These are phyloP conservation scores for Aphidius gifuensis DNA, from an alignment of 1,140 invertebrate genomes.

Conservation along the genomic window DNA sequence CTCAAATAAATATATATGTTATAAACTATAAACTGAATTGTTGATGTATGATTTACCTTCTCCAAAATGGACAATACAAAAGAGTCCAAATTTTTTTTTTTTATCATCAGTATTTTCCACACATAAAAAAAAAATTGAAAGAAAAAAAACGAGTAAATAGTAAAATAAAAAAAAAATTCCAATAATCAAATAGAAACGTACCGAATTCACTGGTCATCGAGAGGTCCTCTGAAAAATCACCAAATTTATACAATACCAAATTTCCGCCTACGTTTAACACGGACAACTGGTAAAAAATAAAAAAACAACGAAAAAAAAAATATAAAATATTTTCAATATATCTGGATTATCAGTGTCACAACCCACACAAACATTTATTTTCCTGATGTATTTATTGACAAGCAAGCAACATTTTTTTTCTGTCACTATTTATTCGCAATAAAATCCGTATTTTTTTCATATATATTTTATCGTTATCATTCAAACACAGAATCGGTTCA, in stretches of 20 bases:
- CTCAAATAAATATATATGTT: conserved; percentile 60
- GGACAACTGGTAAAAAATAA: conserved; percentile 6
- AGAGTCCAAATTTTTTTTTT: too few relatives aligned
- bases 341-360: conserved; percentile 22
- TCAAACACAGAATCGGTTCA: too few relatives aligned
- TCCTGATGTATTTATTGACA: conserved; percentile 8
- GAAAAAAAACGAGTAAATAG: neutral
- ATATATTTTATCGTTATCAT: too few relatives aligned
- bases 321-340: conserved; percentile 9
- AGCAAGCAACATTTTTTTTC: too few relatives aligned
- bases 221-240: neutral
- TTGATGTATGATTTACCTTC: neutral
- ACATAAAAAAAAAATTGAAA: conserved; percentile 4
- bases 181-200: neutral
- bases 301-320: too few relatives aligned
- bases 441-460: too few relatives aligned
- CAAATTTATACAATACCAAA: conserved; percentile 20
- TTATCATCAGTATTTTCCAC: too few relatives aligned
- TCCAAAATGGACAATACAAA: too few relatives aligned
- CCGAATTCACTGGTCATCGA: neutral
- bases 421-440: too few relatives aligned
- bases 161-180: neutral
- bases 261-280: conserved; percentile 16
- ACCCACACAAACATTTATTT: conserved; percentile 15
- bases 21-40: conserved; percentile 46